Evolutionary conservation across 1,140 invertebrate genomes (phyloP).

Genomic region (Monomorium pharaonis): DNA sequence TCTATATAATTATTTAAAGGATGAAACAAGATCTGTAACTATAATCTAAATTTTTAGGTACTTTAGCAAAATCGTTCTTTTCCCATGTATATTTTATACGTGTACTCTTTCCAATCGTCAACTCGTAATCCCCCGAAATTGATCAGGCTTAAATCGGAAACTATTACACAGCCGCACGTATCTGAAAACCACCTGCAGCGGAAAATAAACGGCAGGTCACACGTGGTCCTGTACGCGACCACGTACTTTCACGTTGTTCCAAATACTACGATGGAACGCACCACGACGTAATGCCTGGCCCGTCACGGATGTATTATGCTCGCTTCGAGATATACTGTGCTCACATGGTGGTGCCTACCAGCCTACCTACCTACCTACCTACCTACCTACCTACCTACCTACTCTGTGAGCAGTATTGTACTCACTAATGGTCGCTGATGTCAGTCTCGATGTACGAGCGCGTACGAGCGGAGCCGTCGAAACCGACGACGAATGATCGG

Average conservation of each 20-base stretch:
- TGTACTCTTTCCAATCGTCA: neutral
- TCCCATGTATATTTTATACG: too few relatives aligned
- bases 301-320: neutral
- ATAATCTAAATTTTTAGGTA: too few relatives aligned
- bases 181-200: neutral
- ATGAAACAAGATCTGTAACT: too few relatives aligned
- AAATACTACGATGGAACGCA: slow-evolving; percentile 34
- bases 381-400: slow-evolving; percentile 3
- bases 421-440: neutral
- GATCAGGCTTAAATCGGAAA: neutral
- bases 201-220: neutral
- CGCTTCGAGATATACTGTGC: neutral
- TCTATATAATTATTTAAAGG: too few relatives aligned
- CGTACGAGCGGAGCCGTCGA: neutral
- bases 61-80: too few relatives aligned
- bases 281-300: neutral
- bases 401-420: neutral
- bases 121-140: neutral
- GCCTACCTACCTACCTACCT: slow-evolving; percentile 10
- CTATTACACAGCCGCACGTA: neutral
- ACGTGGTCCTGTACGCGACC: neutral
- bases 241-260: slow-evolving; percentile 60
- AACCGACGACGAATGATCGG: neutral
- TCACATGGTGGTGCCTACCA: neutral
- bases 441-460: slow-evolving; percentile 40